These are phyloP conservation scores for Macrosoma leucophasiata DNA, from an alignment of 2,888 invertebrate species.

Conservation along the genomic window DNA sequence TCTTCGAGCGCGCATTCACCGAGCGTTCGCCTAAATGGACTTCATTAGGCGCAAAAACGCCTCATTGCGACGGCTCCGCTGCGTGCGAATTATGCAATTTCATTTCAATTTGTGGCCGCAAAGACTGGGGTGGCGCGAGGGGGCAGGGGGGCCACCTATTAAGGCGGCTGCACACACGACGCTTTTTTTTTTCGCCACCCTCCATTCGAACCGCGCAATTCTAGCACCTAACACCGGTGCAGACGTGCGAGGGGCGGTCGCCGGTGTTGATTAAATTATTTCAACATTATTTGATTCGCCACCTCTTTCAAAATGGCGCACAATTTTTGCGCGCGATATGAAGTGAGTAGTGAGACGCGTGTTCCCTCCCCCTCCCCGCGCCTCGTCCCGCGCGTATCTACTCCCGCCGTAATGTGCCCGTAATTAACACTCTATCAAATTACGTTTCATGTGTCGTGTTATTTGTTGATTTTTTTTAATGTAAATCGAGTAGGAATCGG, in stretches of 20 bases:
- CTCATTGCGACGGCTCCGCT: conserved; percentile 12
- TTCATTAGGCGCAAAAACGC: conserved; percentile 57
- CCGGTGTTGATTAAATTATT: conserved; percentile 63
- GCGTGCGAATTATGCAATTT: conserved; percentile 65
- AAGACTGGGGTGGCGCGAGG: conserved; percentile 30
- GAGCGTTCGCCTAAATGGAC: conserved; percentile 38
- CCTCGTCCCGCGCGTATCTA: too few relatives aligned
- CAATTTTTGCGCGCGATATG: conserved; percentile 34
- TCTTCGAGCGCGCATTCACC: conserved; percentile 11
- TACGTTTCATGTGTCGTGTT: too few relatives aligned
- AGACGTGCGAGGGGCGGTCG: conserved; percentile 36
- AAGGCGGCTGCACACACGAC: conserved; percentile 58
- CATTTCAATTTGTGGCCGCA: conserved; percentile 61
- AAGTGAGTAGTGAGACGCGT: conserved; percentile 6
- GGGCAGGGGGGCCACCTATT: conserved; percentile 35
- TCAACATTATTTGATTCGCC: conserved; percentile 71
- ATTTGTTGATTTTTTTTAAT: too few relatives aligned
- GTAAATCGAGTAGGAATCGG: too few relatives aligned
- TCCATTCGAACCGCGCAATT: conserved; percentile 36
- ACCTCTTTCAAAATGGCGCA: conserved; percentile 72
- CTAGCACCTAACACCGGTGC: conserved; percentile 42
- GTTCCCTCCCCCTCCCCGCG: too few relatives aligned
- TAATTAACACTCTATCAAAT: too few relatives aligned
- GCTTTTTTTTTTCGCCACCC: conserved; percentile 55
- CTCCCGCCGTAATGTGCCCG: too few relatives aligned